Evolutionary conservation across 2,113 vertebrate genomes (phyloP), one percentile per base, ranked within the genome.

Genomic region (Etheostoma cragini): DNA sequence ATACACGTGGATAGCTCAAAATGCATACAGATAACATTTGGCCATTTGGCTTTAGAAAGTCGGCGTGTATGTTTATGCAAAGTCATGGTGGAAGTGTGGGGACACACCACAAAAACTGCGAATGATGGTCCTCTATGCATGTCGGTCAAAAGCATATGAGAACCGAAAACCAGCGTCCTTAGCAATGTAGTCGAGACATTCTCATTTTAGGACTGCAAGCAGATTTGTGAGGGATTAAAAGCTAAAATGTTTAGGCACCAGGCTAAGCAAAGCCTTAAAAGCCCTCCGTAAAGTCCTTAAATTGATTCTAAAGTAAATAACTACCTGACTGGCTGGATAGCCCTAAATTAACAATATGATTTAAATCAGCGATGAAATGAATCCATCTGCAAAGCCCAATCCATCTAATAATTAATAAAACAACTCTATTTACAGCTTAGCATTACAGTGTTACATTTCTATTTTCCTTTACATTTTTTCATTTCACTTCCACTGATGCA

Each of bases 391-490:
- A 21, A n/a, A 47, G 15, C 24, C 21, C 2, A 13, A 53, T 67
- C 6, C 6, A 53, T 69, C 5, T 19, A 53, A n/a, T 53, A 30
- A 30, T 30, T 30, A 30, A 30, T 30, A 30, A 30, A 30, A 68
- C 35, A 38, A 61, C 16, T 50, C 16, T 50, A 53, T 24, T 85
- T 75, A 78, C 56, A 84, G 61, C 67, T 91, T 93, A 87, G 64
- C 65, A 58, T 81, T 17, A 24, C 61, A 35, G 19, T 90, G 76
- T 82, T 15, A 89, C 52, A 92, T 93, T 88, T 53, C 84, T 80
- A 78, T 92, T 89, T 90, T 86, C 63, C 82, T 57, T 82, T 17
- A 60, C 67, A 76, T 42, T 62, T 71, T 87, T 92, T 81, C 33
- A 82, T 78, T 70, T 66, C 24, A 42, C 69, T 60, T 75, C 72